phyloP scores from a whole-genome alignment of 2,888 invertebrate species.

The Cataglyphis livida region DNA sequence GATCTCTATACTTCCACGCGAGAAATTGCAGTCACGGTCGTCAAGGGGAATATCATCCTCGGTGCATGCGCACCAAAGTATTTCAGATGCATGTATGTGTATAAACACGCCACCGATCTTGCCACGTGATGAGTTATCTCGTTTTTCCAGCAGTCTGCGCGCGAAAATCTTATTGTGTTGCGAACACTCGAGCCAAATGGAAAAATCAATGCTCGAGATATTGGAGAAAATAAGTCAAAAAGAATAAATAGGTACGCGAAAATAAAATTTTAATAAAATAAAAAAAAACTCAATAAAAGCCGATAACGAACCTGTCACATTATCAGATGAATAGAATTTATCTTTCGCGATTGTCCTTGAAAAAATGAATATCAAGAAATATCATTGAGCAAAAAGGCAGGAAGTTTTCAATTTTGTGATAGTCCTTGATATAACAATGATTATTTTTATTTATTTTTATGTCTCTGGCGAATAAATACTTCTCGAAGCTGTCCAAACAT shows the following conservation, averaged over 20 bases:
- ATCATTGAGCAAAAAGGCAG: no score
- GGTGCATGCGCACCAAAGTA: neutral
- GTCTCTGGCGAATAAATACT: neutral
- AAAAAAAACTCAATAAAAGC: neutral
- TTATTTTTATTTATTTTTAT: neutral
- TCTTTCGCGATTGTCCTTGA: neutral
- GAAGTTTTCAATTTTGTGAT: neutral
- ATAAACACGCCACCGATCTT: constrained; percentile 2
- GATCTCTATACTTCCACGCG: constrained; percentile 28
- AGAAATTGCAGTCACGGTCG: constrained; percentile 42
- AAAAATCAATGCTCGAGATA: constrained; percentile 26
- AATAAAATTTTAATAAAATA: neutral
- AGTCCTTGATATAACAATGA: neutral
- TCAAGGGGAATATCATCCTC: neutral
- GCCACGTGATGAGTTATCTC: constrained; percentile 34
- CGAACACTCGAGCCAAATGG: neutral
- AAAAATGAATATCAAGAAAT: neutral
- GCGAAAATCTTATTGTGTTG: constrained; percentile 39
- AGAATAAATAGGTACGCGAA: neutral
- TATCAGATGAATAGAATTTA: neutral
- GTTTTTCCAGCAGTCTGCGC: neutral
- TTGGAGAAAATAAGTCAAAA: neutral
- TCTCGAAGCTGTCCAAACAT: neutral
- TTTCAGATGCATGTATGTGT: constrained; percentile 10
- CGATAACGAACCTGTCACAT: neutral